These are phyloP conservation scores for Zapornia atra DNA, from an alignment of 2,113 vertebrate genomes.

Conservation along the genomic window DNA sequence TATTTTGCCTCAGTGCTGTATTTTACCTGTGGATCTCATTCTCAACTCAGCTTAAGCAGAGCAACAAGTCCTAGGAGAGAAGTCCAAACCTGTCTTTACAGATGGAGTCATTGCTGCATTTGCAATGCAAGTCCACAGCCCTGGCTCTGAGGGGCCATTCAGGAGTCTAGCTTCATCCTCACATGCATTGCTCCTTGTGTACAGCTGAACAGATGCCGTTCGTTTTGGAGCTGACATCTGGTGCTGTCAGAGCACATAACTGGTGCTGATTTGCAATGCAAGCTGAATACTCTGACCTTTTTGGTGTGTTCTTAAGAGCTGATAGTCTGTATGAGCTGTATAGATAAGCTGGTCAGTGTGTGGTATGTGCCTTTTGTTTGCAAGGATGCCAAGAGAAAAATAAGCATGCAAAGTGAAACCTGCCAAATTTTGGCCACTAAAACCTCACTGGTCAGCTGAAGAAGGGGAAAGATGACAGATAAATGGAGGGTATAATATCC, in stretches of 20 bases:
- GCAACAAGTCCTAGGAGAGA: not conserved
- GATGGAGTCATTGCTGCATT: not conserved
- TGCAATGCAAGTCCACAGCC: not conserved
- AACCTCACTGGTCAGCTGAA: not conserved
- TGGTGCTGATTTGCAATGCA: constrained; percentile 61
- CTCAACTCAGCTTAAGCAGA: not conserved
- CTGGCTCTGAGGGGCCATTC: not conserved
- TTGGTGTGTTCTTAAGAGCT: not conserved
- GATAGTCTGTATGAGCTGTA: not conserved
- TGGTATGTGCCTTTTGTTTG: not conserved
- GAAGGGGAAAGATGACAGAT: not conserved
- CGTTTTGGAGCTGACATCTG: constrained; percentile 66
- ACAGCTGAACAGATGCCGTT: constrained; percentile 47
- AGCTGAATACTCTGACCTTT: constrained; percentile 43
- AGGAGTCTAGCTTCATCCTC: not conserved
- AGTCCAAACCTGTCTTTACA: not conserved
- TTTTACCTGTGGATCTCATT: not conserved
- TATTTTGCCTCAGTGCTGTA: not conserved
- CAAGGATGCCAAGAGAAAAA: not conserved
- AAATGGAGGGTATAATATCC: not conserved
- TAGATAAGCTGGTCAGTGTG: not conserved
- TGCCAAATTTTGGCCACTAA: not conserved
- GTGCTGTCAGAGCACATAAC: constrained; percentile 58
- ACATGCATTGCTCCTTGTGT: not conserved
- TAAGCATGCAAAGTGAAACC: not conserved